Percentiles rank a stretch among this genome's conserved stretches.
These are phyloP conservation scores for Mohoua ochrocephala DNA, from an alignment of 2,113 vertebrate genomes.

Conservation along the genomic window DNA sequence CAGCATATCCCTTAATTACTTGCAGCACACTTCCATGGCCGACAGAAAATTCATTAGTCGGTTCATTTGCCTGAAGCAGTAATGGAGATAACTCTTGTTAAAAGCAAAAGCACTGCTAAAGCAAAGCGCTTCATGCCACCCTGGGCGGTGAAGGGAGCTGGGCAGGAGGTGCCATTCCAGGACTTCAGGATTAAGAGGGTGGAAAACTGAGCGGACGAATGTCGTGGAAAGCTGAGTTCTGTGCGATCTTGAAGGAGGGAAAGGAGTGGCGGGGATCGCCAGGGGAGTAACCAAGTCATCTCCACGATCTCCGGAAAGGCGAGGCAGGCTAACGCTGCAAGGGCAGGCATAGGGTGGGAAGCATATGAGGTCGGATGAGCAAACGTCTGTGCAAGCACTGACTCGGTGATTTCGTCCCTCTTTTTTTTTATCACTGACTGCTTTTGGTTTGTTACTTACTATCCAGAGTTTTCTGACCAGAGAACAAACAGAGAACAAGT, in stretches of 20 bases:
- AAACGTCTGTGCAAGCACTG: neutral
- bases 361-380: neutral
- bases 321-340: neutral
- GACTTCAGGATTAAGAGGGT: neutral
- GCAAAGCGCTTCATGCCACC: neutral
- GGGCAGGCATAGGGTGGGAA: neutral
- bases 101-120: neutral
- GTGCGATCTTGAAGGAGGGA: neutral
- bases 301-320: neutral
- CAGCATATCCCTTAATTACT: conserved; percentile 66
- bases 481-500: neutral
- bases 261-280: neutral
- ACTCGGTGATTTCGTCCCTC: neutral
- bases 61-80: conserved; percentile 65
- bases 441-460: neutral
- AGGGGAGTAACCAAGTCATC: neutral
- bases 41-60: conserved; percentile 73
- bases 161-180: neutral
- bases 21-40: conserved; percentile 57
- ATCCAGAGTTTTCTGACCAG: neutral
- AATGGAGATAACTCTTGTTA: conserved; percentile 5
- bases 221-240: neutral
- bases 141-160: neutral
- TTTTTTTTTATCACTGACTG: neutral
- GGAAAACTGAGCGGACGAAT: neutral